Conservation (phyloP, 2,113 vertebrate species). For the Nesospiza acunhae region DNA sequence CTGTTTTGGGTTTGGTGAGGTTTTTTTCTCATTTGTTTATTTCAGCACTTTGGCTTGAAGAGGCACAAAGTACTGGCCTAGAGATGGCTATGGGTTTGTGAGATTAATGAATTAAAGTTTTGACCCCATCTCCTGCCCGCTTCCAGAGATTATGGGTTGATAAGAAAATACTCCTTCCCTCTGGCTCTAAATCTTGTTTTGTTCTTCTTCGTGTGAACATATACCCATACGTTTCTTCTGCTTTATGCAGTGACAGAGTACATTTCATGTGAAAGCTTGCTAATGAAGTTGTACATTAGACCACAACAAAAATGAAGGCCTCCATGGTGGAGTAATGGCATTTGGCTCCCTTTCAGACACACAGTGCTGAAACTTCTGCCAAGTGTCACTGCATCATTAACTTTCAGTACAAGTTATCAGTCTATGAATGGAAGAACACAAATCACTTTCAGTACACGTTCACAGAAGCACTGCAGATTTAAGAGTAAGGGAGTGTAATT, state of each 20-base stretch:
- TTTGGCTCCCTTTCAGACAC: slow-evolving; percentile 66
- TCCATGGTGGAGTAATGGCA: slow-evolving; percentile 40
- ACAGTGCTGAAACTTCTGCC: slow-evolving; percentile 60
- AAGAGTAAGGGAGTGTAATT: not conserved
- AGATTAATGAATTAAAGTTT: not conserved
- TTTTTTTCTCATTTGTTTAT: not conserved
- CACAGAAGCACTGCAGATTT: slow-evolving; percentile 36
- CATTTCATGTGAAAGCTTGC: slow-evolving; percentile 6
- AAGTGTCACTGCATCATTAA: slow-evolving; percentile 72
- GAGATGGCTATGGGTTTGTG: not conserved
- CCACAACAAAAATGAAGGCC: slow-evolving; percentile 48
- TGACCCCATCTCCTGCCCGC: not conserved
- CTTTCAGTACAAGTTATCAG: slow-evolving; percentile 65
- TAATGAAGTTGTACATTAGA: slow-evolving; percentile 59
- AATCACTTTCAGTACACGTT: slow-evolving; percentile 45
- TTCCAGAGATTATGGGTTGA: not conserved
- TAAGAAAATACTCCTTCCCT: slow-evolving; percentile 7
- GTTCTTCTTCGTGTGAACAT: not conserved
- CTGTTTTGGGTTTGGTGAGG: not conserved
- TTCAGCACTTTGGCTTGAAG: not conserved
- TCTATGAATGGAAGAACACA: slow-evolving; percentile 57
- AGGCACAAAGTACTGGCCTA: not conserved
- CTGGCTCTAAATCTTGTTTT: not conserved
- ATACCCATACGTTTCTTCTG: not conserved
- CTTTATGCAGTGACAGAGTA: slow-evolving; percentile 1